Percentiles rank a stretch among this genome's conserved stretches.
These are phyloP conservation scores for Brachionus sp. DNA, from an alignment of 1,140 invertebrate species.

Conservation along the genomic window DNA sequence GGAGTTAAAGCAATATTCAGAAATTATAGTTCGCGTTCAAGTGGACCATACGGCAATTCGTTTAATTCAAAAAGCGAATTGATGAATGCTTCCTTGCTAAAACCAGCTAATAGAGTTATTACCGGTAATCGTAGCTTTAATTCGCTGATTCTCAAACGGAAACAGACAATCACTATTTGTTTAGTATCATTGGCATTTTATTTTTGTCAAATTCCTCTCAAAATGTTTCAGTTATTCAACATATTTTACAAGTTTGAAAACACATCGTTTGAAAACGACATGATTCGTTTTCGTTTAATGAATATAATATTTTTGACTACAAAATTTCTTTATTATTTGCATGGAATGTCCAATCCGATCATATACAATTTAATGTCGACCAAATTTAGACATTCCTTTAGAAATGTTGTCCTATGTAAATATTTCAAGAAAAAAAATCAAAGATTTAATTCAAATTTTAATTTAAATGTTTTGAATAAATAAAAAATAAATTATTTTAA, in stretches of 20 bases:
- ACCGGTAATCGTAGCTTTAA: neutral
- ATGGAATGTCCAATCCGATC: conserved; percentile 31
- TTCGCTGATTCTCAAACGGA: neutral
- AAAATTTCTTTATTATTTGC: conserved; percentile 47
- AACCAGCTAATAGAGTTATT: neutral
- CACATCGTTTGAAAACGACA: neutral
- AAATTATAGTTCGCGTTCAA: neutral
- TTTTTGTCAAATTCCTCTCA: conserved; percentile 25
- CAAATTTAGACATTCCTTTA: conserved; percentile 49
- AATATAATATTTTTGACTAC: conserved; percentile 17
- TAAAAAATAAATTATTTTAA: too few relatives aligned
- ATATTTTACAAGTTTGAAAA: neutral
- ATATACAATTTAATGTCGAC: conserved; percentile 49
- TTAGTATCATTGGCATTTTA: conserved; percentile 13
- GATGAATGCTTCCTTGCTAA: neutral
- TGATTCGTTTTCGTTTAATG: neutral
- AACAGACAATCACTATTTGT: conserved; percentile 18
- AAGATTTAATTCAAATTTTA: neutral
- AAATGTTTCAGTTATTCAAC: conserved; percentile 23
- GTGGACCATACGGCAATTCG: neutral
- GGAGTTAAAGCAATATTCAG: neutral
- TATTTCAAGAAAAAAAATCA: neutral
- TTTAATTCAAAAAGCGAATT: neutral
- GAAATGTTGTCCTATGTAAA: conserved; percentile 14
- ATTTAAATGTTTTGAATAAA: neutral